phyloP scores from a whole-genome alignment of 2,888 invertebrate genomes.

The Epinotia nisella region DNA sequence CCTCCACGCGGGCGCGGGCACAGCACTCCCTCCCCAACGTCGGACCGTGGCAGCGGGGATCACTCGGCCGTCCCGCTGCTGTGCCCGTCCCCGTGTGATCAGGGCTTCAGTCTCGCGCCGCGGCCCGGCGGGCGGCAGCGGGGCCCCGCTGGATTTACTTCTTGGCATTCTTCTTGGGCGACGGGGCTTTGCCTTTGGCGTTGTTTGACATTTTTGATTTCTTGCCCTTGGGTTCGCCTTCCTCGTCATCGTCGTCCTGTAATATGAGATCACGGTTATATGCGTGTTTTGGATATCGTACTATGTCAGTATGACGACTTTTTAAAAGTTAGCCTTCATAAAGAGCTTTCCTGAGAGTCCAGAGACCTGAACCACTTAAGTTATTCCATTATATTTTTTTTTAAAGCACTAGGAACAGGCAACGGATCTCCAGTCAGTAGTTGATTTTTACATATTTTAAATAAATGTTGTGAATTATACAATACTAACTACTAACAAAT shows the following conservation, averaged over 20 bases:
- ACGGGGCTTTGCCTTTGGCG: constrained; percentile 87
- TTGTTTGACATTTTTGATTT: constrained; percentile 90
- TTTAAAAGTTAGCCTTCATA: too few species aligned
- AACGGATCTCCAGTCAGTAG: background rate
- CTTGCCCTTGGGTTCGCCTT: constrained; percentile 92
- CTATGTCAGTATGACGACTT: too few species aligned
- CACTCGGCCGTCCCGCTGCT: background rate
- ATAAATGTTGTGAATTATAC: background rate
- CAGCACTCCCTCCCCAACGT: too few species aligned
- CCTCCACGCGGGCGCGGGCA: constrained; percentile 27
- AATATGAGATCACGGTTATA: constrained; percentile 35
- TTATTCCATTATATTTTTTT: background rate
- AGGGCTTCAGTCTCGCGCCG: constrained; percentile 43
- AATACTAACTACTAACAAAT: constrained; percentile 16
- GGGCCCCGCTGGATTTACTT: constrained; percentile 66
- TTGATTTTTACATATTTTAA: background rate
- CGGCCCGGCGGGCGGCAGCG: constrained; percentile 36
- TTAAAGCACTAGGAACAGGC: background rate
- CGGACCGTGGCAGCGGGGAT: too few species aligned
- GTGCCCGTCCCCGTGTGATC: constrained; percentile 1
- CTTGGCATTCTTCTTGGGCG: constrained; percentile 89
- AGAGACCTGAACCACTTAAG: background rate
- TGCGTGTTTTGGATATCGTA: background rate
- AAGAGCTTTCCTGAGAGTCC: too few species aligned
- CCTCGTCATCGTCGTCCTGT: constrained; percentile 89